Percentiles rank a stretch among this genome's conserved stretches.
Evolutionary conservation across 2,113 vertebrate species (phyloP).

Genomic region (Phrynosoma platyrhinos): DNA sequence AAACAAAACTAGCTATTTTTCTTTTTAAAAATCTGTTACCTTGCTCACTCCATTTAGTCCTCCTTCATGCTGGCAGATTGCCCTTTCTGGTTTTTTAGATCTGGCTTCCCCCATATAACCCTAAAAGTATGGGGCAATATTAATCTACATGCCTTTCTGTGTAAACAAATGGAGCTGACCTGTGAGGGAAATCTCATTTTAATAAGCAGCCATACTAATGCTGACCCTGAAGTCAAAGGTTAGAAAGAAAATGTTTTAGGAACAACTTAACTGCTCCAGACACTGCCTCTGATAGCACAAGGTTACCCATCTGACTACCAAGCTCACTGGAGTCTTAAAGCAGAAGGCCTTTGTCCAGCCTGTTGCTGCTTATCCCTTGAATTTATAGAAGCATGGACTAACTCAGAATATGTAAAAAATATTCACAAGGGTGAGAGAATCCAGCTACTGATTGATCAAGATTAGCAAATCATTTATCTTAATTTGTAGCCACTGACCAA

Average conservation of each 20-base stretch:
- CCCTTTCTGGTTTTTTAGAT: neutral
- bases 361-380: neutral
- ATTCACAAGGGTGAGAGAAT: neutral
- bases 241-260: conserved; percentile 24
- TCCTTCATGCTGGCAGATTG: neutral
- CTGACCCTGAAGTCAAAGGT: conserved; percentile 11
- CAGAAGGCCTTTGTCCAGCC: neutral
- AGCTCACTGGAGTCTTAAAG: neutral
- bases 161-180: neutral
- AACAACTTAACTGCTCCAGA: neutral
- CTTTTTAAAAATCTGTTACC: neutral
- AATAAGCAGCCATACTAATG: neutral
- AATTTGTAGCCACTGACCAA: neutral
- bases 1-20: neutral
- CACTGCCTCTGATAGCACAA: neutral
- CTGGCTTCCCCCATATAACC: neutral
- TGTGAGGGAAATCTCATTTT: conserved; percentile 4
- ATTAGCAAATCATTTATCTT: neutral
- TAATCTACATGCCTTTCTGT: neutral
- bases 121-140: neutral
- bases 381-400: neutral
- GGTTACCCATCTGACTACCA: neutral
- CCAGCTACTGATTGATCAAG: neutral
- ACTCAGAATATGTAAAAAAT: neutral
- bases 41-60: neutral